These are phyloP conservation scores for Rafetus swinhoei DNA, from an alignment of 2,113 vertebrate species.

Conservation along the genomic window DNA sequence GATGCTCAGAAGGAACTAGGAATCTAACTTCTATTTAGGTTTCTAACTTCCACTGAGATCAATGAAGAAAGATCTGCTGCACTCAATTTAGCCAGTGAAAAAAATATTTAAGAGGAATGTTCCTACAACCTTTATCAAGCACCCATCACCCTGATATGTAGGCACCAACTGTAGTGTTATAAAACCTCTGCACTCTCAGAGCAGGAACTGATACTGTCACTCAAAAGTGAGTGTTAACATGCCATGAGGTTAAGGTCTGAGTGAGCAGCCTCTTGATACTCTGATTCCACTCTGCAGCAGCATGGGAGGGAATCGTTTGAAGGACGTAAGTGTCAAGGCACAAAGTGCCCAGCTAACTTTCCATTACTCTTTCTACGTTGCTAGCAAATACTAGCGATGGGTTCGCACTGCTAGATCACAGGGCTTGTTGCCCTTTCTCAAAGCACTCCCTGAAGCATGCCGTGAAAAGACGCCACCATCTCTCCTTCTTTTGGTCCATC, in stretches of 20 bases:
- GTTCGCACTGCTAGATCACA: neutral
- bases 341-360: neutral
- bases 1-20: neutral
- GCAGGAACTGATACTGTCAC: neutral
- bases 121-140: neutral
- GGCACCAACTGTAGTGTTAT: neutral
- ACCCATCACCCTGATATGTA: neutral
- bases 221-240: conserved; percentile 6
- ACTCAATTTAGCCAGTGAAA: neutral
- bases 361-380: neutral
- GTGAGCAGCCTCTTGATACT: neutral
- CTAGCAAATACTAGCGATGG: neutral
- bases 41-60: neutral
- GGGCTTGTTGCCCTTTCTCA: neutral
- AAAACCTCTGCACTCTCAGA: neutral
- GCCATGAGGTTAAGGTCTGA: neutral
- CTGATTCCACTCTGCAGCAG: neutral
- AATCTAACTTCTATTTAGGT: neutral
- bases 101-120: neutral
- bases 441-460: neutral
- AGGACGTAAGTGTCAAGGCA: neutral
- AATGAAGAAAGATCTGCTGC: neutral
- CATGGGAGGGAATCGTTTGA: neutral
- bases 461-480: neutral
- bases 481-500: neutral